These are phyloP conservation scores for Oplegnathus fasciatus DNA, from an alignment of 2,113 vertebrate genomes.

Conservation along the genomic window DNA sequence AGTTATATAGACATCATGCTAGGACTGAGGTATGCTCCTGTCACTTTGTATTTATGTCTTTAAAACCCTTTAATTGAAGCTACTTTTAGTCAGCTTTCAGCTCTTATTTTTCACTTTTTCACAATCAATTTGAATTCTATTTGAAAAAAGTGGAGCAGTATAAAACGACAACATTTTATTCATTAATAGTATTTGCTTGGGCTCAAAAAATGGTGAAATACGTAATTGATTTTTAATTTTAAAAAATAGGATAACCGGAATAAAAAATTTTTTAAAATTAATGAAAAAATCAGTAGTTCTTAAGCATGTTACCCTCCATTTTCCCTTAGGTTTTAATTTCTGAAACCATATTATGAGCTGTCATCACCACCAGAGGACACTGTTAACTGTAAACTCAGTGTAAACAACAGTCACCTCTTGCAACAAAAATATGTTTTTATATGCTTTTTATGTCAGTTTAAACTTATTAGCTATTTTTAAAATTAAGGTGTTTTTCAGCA, in stretches of 20 bases:
- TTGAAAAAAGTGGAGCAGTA: neutral
- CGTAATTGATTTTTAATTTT: no score
- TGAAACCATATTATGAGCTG: neutral
- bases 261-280: no score
- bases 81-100: neutral
- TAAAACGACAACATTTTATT: neutral
- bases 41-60: neutral
- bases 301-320: neutral
- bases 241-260: no score
- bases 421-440: neutral
- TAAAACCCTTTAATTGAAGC: neutral
- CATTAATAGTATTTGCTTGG: no score
- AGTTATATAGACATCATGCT: slow-evolving; percentile 70
- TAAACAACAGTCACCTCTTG: neutral
- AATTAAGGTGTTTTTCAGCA: neutral
- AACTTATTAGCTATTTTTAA: neutral
- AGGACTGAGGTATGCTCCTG: slow-evolving; percentile 59
- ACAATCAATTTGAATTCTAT: neutral
- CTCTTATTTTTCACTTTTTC: neutral
- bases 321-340: neutral
- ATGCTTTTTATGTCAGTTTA: neutral
- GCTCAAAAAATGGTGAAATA: no score
- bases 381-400: neutral
- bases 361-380: no score
- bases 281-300: neutral